Evolutionary conservation across 2,888 invertebrate species (phyloP).

Genomic region (Xestia rhomboidea): DNA sequence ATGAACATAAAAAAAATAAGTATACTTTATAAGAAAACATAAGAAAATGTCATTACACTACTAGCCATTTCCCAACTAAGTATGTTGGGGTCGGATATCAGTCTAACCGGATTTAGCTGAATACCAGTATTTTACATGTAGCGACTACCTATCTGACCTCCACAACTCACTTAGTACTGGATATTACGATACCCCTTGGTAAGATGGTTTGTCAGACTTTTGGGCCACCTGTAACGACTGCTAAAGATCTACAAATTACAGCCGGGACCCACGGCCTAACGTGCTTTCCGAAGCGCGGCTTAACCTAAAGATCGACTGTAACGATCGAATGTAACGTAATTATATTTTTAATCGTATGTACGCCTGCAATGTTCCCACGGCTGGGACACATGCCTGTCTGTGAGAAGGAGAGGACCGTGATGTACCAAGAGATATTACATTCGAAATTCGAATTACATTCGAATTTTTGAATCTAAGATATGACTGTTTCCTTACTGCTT

Average conservation of each 20-base stretch:
- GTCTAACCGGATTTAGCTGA: neutral
- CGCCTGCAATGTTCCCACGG: neutral
- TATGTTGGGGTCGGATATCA: neutral
- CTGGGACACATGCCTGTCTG: neutral
- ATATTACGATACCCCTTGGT: neutral
- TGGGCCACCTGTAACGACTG: neutral
- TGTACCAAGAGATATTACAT: neutral
- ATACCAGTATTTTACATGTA: neutral
- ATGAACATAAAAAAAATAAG: neutral
- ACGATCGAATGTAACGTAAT: neutral
- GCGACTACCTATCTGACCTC: neutral
- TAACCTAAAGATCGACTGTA: neutral
- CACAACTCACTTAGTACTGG: neutral
- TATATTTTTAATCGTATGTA: neutral
- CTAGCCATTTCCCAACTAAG: neutral
- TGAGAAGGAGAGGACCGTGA: neutral
- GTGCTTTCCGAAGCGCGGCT: neutral
- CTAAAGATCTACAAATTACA: neutral
- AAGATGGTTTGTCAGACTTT: neutral
- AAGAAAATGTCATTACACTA: neutral
- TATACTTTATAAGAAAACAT: neutral
- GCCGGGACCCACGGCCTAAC: neutral
- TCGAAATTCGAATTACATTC: neutral
- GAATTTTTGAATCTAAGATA: neutral
- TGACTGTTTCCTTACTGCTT: neutral